These are phyloP conservation scores for Sebastes aleutianus DNA, from an alignment of 2,797 vertebrate genomes.

Conservation along the genomic window DNA sequence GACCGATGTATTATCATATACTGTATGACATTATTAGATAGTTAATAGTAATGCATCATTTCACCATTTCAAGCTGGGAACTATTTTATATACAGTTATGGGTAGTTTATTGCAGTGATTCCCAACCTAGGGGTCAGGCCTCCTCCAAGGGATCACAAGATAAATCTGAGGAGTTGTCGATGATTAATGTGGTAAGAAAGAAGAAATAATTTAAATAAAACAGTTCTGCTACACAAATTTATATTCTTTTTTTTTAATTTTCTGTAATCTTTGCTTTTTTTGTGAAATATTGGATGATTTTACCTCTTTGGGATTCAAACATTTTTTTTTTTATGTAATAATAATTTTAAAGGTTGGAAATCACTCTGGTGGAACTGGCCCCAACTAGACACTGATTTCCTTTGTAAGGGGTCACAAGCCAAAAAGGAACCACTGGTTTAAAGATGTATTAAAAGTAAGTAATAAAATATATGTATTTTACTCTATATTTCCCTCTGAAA, in stretches of 20 bases:
- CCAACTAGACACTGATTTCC: not conserved
- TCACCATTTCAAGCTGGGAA: not conserved
- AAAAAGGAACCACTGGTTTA: not conserved
- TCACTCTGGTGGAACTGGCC: not conserved
- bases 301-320: not conserved
- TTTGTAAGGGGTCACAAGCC: not conserved
- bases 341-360: not conserved
- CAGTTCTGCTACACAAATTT: not conserved
- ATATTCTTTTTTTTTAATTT: no score
- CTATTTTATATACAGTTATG: not conserved
- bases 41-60: not conserved
- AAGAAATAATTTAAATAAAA: not conserved
- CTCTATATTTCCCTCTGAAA: not conserved
- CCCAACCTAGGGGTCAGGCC: not conserved
- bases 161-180: not conserved
- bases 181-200: not conserved
- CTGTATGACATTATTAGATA: not conserved
- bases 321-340: not conserved
- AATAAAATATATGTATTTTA: not conserved
- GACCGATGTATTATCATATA: not conserved
- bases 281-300: not conserved
- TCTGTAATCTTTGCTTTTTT: not conserved
- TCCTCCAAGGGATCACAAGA: not conserved
- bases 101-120: not conserved
- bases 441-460: not conserved